phyloP scores from a whole-genome alignment of 2,888 invertebrate species.

The Meliscaeva auricollis region DNA sequence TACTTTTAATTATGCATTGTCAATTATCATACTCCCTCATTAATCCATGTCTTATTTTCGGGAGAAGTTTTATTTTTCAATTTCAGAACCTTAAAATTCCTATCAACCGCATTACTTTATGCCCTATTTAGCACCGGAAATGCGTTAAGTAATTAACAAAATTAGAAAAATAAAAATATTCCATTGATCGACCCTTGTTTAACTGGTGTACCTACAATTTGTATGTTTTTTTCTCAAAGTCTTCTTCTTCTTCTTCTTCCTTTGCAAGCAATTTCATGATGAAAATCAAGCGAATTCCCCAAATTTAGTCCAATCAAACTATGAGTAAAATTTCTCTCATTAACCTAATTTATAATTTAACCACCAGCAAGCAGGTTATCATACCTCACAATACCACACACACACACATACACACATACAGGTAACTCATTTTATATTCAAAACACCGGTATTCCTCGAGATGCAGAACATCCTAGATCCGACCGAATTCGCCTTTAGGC shows the following conservation, averaged over 20 bases:
- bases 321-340: conserved; percentile 68
- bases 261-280: conserved; percentile 12
- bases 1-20: too few species aligned
- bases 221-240: not conserved
- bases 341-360: conserved; percentile 69
- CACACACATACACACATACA: not conserved
- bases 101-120: conserved; percentile 27
- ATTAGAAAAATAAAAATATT: conserved; percentile 17
- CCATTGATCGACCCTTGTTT: conserved; percentile 12
- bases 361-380: conserved; percentile 38
- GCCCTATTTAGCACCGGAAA: conserved; percentile 3
- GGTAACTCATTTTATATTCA: not conserved
- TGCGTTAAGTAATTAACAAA: conserved; percentile 38
- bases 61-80: not conserved
- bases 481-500: conserved; percentile 54
- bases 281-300: conserved; percentile 23
- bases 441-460: conserved; percentile 37
- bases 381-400: conserved; percentile 20
- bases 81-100: not conserved
- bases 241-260: not conserved
- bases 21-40: not conserved
- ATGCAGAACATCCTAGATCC: conserved; percentile 42
- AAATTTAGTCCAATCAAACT: conserved; percentile 59
- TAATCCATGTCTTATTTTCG: not conserved
- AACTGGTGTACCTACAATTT: not conserved